phyloP scores from a whole-genome alignment of 1,140 invertebrate species.

The Camponotus floridanus region DNA sequence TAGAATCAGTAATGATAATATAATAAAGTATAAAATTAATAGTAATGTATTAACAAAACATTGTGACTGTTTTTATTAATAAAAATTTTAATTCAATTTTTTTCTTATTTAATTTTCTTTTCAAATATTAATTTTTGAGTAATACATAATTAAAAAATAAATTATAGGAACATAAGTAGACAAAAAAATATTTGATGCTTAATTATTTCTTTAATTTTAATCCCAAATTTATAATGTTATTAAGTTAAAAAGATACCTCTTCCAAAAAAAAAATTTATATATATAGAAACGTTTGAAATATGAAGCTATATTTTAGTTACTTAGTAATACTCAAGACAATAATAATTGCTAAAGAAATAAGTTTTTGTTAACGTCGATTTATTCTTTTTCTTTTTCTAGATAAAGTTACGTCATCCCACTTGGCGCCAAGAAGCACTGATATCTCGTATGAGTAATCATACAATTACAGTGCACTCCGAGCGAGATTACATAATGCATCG shows the following conservation, averaged over 20 bases:
- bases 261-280: too few relatives aligned
- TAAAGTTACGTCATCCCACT: constrained; percentile 16
- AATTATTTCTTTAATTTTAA: not conserved
- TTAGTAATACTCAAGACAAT: not conserved
- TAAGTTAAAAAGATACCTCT: not conserved
- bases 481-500: constrained; percentile 42
- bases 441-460: constrained; percentile 43
- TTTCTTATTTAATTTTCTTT: not conserved
- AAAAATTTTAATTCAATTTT: not conserved
- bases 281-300: not conserved
- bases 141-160: not conserved
- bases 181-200: not conserved
- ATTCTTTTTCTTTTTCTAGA: not conserved
- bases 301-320: not conserved
- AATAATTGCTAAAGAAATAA: not conserved
- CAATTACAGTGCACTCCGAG: constrained; percentile 51
- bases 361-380: not conserved
- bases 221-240: not conserved
- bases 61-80: not conserved
- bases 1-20: not conserved
- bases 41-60: not conserved
- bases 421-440: constrained; percentile 21
- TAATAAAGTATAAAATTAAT: not conserved
- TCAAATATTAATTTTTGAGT: not conserved
- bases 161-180: not conserved